phyloP scores from a whole-genome alignment of 2,797 vertebrate genomes.

The Tapera naevia region DNA sequence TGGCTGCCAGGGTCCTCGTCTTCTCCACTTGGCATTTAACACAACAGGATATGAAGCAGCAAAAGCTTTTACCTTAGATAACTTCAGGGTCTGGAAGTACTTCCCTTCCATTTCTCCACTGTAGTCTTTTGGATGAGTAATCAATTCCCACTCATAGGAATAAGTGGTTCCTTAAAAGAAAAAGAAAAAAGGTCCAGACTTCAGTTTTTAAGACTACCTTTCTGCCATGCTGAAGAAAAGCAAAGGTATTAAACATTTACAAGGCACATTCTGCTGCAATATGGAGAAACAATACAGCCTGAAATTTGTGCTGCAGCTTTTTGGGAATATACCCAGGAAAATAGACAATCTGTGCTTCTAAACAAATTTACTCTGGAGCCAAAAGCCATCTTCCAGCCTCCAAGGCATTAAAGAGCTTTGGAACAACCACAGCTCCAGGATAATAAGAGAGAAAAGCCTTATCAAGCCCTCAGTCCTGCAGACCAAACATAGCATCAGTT shows the following conservation, averaged over 20 bases:
- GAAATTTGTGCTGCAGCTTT: neutral
- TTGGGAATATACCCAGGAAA: slow-evolving; percentile 41
- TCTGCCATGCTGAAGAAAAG: neutral
- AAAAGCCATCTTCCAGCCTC: slow-evolving; percentile 13
- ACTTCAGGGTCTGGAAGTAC: slow-evolving; percentile 85
- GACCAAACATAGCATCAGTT: neutral
- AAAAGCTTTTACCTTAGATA: slow-evolving; percentile 87
- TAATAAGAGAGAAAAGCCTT: neutral
- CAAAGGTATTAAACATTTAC: slow-evolving; percentile 55
- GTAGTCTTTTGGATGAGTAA: slow-evolving; percentile 93
- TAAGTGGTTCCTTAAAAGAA: slow-evolving; percentile 84
- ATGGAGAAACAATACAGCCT: slow-evolving; percentile 15
- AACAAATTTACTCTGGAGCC: neutral
- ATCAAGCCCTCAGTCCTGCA: neutral
- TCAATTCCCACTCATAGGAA: slow-evolving; percentile 90
- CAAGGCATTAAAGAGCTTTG: slow-evolving; percentile 12
- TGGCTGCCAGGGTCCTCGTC: neutral
- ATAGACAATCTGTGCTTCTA: slow-evolving; percentile 50
- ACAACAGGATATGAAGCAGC: neutral
- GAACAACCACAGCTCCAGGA: neutral
- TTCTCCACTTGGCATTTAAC: neutral
- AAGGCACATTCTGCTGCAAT: slow-evolving; percentile 32
- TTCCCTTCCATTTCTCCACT: slow-evolving; percentile 94
- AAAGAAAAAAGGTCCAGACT: slow-evolving; percentile 28
- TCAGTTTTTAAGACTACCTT: neutral